Evolutionary conservation across 2,888 invertebrate genomes (phyloP), one percentile per base, ranked within the genome.

Genomic region (Pseudococcus viburni): DNA sequence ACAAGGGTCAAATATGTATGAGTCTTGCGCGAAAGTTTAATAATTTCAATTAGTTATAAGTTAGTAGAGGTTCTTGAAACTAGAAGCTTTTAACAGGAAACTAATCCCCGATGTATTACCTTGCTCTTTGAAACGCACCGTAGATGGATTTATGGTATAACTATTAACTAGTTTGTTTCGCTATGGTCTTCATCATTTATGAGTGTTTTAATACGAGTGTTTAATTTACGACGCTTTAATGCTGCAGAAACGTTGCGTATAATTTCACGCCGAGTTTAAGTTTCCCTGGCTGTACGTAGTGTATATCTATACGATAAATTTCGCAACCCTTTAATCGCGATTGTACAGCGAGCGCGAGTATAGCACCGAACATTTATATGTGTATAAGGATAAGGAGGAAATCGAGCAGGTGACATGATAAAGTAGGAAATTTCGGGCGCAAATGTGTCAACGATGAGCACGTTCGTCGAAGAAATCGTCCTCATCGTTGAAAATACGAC

Each of bases 41-140:
- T 80, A 80, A 80, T 80, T 80, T 80, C 80, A 80, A 80, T 80
- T 80, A 80, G 80, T 80, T 80, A 80, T 80, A 80, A 80, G 80
- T 80, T 80, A n/a, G 80, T 26, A 42, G 80, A 80, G 80, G 42
- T 80, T 39, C 80, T 80, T 42, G 80, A 80, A 80, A 80, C 80
- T 80, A 5, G 80, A 80, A 80, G 80, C 80, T 80, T 80, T 80
- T 80, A 80, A 42, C 80, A 39, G 80, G 80, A 80, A 80, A 80
- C 80, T 80, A 80, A 80, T 80, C 80, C 80, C 80, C 80, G 42
- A 80, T 80, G 80, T 80, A 80, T 80, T 80, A 80, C 80, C 42
- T 42, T 42, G 80, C 42, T 39, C 80, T 80, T 80, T 42, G 80
- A 80, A 80, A 42, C 80, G 80, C 39, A 80, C 68, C 80, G 80